A percentile compares a stretch with the other conserved stretches of the same genome.
Evolutionary conservation across 2,888 invertebrate genomes (phyloP).

Genomic region (Deladenus siricidicola): DNA sequence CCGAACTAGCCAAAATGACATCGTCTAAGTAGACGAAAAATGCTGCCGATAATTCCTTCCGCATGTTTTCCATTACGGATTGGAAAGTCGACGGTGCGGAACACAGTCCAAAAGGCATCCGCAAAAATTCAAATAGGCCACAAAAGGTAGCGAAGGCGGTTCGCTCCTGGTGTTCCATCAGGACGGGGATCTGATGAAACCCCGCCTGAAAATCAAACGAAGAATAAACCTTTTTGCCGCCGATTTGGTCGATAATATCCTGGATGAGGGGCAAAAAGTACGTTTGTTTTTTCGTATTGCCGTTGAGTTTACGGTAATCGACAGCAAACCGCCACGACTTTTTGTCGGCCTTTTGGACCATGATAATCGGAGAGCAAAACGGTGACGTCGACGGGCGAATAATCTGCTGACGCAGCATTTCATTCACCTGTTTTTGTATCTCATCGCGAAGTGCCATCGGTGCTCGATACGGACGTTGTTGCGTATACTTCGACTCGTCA

Average conservation of each 20-base stretch:
- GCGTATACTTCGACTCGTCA: too few relatives aligned
- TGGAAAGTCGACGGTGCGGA: conserved; percentile 24
- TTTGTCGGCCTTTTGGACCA: too few relatives aligned
- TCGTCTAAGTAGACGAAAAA: conserved; percentile 31
- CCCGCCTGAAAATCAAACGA: conserved; percentile 25
- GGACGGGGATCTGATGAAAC: conserved; percentile 27
- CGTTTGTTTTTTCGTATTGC: too few relatives aligned
- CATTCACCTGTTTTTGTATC: too few relatives aligned
- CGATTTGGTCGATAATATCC: conserved; percentile 15
- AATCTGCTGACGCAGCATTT: too few relatives aligned
- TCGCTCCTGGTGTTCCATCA: conserved; percentile 13
- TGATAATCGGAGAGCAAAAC: too few relatives aligned
- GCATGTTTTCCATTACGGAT: conserved; percentile 17
- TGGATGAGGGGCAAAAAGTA: too few relatives aligned
- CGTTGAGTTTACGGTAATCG: too few relatives aligned
- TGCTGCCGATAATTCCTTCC: conserved; percentile 9
- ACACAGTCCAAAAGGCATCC: conserved; percentile 19
- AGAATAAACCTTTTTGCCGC: conserved; percentile 20
- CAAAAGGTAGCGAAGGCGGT: conserved; percentile 29
- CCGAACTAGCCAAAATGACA: conserved; percentile 18
- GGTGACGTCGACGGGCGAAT: too few relatives aligned
- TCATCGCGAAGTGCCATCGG: too few relatives aligned
- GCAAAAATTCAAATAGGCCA: conserved; percentile 24
- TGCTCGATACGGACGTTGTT: too few relatives aligned
- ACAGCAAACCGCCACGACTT: too few relatives aligned